Conservation (phyloP, 1,140 invertebrate genomes). For the Triops longicaudatus region DNA sequence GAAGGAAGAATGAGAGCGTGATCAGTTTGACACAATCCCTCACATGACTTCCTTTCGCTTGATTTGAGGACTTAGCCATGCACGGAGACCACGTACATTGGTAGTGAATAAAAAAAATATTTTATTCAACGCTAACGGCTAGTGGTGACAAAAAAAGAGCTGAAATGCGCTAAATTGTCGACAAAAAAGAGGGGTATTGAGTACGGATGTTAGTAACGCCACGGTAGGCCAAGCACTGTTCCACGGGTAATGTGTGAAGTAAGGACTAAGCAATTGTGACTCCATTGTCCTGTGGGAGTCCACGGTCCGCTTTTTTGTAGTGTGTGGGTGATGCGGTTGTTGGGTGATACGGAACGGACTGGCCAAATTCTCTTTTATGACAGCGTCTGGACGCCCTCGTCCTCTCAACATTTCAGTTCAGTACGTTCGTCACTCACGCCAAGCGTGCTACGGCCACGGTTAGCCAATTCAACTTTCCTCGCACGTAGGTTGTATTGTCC, state of each 20-base stretch:
- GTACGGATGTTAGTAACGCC: too few relatives aligned
- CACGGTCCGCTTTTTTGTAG: neutral
- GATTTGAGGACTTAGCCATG: too few relatives aligned
- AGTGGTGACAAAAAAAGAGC: too few relatives aligned
- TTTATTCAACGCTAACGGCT: too few relatives aligned
- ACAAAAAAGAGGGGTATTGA: too few relatives aligned
- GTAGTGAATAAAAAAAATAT: too few relatives aligned
- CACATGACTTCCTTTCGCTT: neutral
- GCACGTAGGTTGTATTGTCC: neutral
- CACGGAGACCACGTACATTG: too few relatives aligned
- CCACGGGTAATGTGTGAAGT: neutral
- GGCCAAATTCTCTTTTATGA: neutral
- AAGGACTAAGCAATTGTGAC: neutral
- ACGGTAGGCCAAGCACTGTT: too few relatives aligned
- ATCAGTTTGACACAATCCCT: neutral
- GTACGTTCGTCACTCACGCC: neutral
- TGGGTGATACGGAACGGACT: neutral
- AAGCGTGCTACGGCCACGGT: neutral
- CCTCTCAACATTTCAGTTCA: too few relatives aligned
- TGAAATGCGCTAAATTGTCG: too few relatives aligned
- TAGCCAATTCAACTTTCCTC: neutral
- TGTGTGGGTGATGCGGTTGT: neutral
- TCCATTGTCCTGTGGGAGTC: neutral
- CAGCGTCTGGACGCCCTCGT: constrained; percentile 1
- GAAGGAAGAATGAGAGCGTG: neutral